Evolutionary conservation across 2,888 invertebrate species (phyloP).

Genomic region (Bugula neritina): DNA sequence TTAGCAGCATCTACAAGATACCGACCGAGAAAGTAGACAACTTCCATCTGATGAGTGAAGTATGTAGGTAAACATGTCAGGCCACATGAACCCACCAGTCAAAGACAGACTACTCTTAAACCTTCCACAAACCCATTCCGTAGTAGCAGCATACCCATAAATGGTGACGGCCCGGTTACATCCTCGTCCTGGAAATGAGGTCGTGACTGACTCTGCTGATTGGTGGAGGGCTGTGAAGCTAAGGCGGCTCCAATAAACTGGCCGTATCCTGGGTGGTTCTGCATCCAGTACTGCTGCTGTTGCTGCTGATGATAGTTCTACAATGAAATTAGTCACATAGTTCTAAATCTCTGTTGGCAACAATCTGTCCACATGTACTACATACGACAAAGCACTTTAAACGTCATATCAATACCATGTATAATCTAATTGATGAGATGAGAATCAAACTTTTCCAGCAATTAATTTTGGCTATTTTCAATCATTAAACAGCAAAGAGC

Average conservation of each 20-base stretch:
- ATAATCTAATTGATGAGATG: too few relatives aligned
- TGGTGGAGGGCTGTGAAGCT: not conserved
- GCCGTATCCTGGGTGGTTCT: not conserved
- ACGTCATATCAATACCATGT: too few relatives aligned
- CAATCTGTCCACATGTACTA: too few relatives aligned
- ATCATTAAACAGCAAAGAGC: too few relatives aligned
- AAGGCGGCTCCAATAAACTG: not conserved
- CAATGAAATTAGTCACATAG: not conserved
- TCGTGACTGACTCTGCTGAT: not conserved
- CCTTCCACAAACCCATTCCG: too few relatives aligned
- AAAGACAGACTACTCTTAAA: too few relatives aligned
- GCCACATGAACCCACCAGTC: not conserved
- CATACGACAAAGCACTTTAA: too few relatives aligned
- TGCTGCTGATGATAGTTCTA: conserved; percentile 12
- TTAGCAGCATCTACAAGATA: conserved; percentile 44
- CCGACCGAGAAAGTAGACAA: too few relatives aligned
- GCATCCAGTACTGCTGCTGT: conserved; percentile 15
- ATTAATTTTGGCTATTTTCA: too few relatives aligned
- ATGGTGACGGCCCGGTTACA: not conserved
- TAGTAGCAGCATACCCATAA: not conserved
- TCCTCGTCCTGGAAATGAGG: conserved; percentile 19
- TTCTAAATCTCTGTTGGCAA: not conserved
- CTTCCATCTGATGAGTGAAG: too few relatives aligned
- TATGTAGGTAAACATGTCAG: not conserved
- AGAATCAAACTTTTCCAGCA: too few relatives aligned